A percentile compares a stretch with the other conserved stretches of the same genome.
These are phyloP conservation scores for Crenichthys baileyi DNA, from an alignment of 2,797 vertebrate genomes.

Conservation along the genomic window DNA sequence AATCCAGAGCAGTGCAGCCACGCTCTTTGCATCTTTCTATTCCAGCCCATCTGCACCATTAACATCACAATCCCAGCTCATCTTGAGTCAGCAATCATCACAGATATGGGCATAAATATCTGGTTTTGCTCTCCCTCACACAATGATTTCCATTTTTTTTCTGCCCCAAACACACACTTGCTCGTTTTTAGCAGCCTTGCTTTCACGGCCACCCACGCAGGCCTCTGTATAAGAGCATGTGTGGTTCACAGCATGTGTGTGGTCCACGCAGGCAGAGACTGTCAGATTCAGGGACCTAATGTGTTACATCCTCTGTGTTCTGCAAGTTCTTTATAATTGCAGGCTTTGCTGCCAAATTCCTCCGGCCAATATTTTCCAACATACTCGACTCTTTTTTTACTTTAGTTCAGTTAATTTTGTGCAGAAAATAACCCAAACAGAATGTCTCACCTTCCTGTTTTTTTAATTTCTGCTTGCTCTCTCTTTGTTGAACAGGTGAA, in stretches of 20 bases:
- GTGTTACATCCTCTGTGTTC: conserved; percentile 39
- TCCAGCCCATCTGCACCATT: conserved; percentile 44
- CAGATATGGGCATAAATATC: conserved; percentile 49
- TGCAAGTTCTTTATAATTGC: conserved; percentile 40
- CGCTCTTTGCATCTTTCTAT: conserved; percentile 35
- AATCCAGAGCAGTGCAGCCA: conserved; percentile 11
- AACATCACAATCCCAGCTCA: conserved; percentile 47
- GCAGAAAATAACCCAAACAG: background rate
- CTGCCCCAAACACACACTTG: conserved; percentile 49
- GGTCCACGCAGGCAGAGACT: conserved; percentile 45
- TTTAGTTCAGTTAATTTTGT: conserved; percentile 7
- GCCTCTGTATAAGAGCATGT: conserved; percentile 69
- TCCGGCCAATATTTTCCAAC: conserved; percentile 43
- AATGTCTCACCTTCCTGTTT: background rate
- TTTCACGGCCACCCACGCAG: conserved; percentile 68
- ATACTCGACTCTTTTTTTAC: conserved; percentile 14
- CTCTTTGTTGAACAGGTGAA: conserved; percentile 73
- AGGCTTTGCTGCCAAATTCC: conserved; percentile 47
- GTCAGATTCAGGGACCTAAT: conserved; percentile 39
- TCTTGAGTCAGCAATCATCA: conserved; percentile 50
- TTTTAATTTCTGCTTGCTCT: background rate
- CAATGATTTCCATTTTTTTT: conserved; percentile 43
- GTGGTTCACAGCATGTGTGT: conserved; percentile 60
- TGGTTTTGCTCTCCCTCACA: conserved; percentile 36
- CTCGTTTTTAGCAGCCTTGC: conserved; percentile 57